Percentiles rank a stretch among this genome's conserved stretches.
Conservation (phyloP, 1,140 invertebrate species). For the Himalopsyche phryganea region DNA sequence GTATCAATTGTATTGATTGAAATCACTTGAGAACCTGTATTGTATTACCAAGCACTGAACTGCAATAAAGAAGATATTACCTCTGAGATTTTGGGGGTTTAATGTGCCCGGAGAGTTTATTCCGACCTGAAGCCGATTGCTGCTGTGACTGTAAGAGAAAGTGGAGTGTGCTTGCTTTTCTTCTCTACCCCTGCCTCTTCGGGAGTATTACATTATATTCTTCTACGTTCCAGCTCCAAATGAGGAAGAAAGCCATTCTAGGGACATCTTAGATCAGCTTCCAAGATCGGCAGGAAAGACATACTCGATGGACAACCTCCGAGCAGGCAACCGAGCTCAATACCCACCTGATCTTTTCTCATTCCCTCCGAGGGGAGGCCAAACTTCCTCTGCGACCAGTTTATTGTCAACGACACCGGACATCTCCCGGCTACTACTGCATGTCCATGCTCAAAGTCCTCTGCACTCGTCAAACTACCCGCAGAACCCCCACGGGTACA, state of each 20-base stretch:
- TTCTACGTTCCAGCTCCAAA: slow-evolving; percentile 48
- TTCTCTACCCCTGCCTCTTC: no score
- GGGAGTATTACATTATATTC: slow-evolving; percentile 1
- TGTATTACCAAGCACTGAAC: no score
- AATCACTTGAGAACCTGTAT: no score
- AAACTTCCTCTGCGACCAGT: slow-evolving; percentile 67
- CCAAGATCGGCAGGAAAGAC: slow-evolving; percentile 48
- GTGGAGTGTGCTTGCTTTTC: no score
- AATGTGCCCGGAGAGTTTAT: no score
- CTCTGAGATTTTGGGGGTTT: no score
- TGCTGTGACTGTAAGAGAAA: no score
- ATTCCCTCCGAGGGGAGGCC: slow-evolving; percentile 63
- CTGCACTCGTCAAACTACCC: slow-evolving; percentile 56
- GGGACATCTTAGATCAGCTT: slow-evolving; percentile 51
- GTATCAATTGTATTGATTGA: no score
- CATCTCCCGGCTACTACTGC: slow-evolving; percentile 52
- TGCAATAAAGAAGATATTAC: no score
- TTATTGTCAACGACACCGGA: slow-evolving; percentile 74
- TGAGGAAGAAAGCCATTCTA: slow-evolving; percentile 62
- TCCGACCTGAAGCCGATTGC: no score
- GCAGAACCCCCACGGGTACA: slow-evolving; percentile 55
- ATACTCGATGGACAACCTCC: slow-evolving; percentile 50
- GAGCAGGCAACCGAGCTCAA: slow-evolving; percentile 30
- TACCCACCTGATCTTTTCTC: slow-evolving; percentile 80
- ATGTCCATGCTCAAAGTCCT: slow-evolving; percentile 51